phyloP scores from a whole-genome alignment of 64 coral and sea anemone genomes.

The Dendronephthya gigantea region DNA sequence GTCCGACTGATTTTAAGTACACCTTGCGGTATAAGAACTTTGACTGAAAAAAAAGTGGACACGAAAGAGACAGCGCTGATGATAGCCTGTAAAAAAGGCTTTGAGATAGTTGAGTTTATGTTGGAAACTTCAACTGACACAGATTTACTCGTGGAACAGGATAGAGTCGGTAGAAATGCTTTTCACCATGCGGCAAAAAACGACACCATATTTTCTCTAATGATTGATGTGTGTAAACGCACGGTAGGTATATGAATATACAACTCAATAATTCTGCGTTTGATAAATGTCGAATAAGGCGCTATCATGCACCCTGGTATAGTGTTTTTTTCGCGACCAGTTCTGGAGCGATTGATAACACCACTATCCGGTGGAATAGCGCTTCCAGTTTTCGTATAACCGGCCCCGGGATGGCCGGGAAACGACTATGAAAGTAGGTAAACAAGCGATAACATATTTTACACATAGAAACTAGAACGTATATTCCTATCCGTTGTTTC shows the following conservation, averaged over 20 bases:
- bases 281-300: too few species aligned
- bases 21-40: background rate
- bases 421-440: too few species aligned
- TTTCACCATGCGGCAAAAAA: background rate
- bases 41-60: background rate
- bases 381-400: too few species aligned
- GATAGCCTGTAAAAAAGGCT: background rate
- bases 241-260: background rate
- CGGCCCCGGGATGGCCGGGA: too few species aligned
- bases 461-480: background rate
- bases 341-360: too few species aligned
- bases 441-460: too few species aligned
- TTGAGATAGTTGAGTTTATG: background rate
- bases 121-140: background rate
- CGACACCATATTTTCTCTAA: background rate
- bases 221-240: background rate
- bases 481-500: background rate
- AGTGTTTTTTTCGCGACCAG: too few species aligned
- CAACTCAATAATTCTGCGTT: too few species aligned
- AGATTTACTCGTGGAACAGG: background rate
- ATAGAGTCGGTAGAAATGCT: background rate
- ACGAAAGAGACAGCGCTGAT: background rate
- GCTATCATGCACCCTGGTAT: too few species aligned
- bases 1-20: background rate
- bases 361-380: too few species aligned